Percentiles rank a stretch among this genome's conserved stretches.
Evolutionary conservation across 2,797 vertebrate species (phyloP).

Genomic region (Selene dorsalis): DNA sequence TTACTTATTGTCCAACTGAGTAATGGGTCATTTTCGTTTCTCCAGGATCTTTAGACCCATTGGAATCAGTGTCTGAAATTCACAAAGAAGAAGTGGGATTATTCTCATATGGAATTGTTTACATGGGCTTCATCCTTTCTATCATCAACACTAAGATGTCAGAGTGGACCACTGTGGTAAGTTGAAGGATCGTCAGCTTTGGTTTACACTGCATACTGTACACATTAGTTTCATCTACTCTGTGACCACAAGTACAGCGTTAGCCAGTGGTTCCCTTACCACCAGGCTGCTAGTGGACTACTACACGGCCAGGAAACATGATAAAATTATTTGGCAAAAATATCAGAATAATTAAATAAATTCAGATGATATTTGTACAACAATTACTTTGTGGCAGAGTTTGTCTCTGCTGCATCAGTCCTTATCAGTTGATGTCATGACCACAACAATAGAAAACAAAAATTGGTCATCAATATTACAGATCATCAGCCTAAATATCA

Average conservation of each 20-base stretch:
- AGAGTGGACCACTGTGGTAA: slow-evolving; percentile 83
- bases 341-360: background rate
- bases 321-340: background rate
- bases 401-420: too few species aligned
- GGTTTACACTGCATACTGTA: background rate
- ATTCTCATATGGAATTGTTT: slow-evolving; percentile 61
- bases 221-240: background rate
- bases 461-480: background rate
- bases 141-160: slow-evolving; percentile 69
- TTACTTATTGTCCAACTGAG: background rate
- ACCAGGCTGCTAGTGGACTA: background rate
- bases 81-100: slow-evolving; percentile 69
- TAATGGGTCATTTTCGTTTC: slow-evolving; percentile 27
- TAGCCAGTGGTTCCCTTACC: background rate
- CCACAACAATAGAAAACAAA: background rate
- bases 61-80: slow-evolving; percentile 75
- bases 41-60: slow-evolving; percentile 65
- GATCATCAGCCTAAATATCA: background rate
- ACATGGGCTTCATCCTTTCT: slow-evolving; percentile 62
- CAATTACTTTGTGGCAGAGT: too few species aligned
- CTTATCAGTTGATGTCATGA: too few species aligned
- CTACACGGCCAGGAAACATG: background rate
- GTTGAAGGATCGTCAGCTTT: slow-evolving; percentile 58
- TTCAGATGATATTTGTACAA: background rate
- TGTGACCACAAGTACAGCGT: background rate